phyloP scores from a whole-genome alignment of 1,140 invertebrate genomes.

The Cydia splendana region DNA sequence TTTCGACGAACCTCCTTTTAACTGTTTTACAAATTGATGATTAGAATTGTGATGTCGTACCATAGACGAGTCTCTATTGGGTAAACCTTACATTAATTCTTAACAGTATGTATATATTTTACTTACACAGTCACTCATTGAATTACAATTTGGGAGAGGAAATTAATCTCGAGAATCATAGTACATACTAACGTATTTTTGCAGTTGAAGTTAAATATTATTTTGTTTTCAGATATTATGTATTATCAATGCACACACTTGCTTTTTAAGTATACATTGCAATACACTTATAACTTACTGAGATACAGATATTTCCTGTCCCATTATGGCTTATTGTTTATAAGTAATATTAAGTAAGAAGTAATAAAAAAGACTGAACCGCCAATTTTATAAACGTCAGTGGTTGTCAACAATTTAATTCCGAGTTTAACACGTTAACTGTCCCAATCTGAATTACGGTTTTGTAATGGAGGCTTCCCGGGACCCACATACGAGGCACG shows the following conservation, averaged over 20 bases:
- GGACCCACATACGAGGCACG: no score
- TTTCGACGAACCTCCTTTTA: not conserved
- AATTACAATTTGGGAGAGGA: no score
- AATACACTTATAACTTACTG: no score
- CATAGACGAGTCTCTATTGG: not conserved
- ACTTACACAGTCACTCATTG: not conserved
- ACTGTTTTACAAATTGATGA: not conserved
- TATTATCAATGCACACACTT: not conserved
- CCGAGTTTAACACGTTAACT: not conserved
- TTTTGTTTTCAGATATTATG: not conserved
- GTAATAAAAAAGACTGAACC: slow-evolving; percentile 1
- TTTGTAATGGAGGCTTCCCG: no score
- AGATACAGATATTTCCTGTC: not conserved
- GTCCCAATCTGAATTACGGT: not conserved
- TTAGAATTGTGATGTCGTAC: slow-evolving; percentile 5
- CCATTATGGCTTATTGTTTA: not conserved
- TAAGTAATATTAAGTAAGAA: slow-evolving; percentile 8
- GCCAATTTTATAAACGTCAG: not conserved
- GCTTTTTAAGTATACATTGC: not conserved
- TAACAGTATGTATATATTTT: not conserved
- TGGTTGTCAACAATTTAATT: not conserved
- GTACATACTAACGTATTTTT: no score
- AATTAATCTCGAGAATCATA: no score
- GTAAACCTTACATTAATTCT: slow-evolving; percentile 13
- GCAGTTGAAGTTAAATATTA: no score